A percentile compares a stretch with the other conserved stretches of the same genome.
phyloP scores from a whole-genome alignment of 2,113 vertebrate species.

The Nematolebias whitei region DNA sequence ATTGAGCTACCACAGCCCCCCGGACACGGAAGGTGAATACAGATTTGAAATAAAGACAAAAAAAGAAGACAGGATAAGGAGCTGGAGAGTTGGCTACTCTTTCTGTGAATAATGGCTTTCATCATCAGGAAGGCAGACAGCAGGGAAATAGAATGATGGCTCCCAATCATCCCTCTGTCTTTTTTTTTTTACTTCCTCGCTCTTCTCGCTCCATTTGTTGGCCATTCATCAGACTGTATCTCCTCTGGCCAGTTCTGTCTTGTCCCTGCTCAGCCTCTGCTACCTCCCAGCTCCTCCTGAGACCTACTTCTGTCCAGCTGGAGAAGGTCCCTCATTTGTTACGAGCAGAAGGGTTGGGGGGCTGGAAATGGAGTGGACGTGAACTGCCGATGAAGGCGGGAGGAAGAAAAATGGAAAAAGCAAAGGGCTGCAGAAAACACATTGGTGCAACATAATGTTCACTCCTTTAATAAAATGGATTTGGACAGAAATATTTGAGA shows the following conservation, averaged over 20 bases:
- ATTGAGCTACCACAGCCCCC: no score
- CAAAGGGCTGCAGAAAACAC: background rate
- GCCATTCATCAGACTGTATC: conserved; percentile 68
- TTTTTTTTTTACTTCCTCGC: conserved; percentile 14
- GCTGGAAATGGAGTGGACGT: conserved; percentile 29
- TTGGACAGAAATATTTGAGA: background rate
- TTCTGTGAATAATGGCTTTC: conserved; percentile 71
- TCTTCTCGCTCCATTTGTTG: conserved; percentile 23
- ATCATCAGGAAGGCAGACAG: conserved; percentile 59
- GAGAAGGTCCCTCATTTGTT: conserved; percentile 72
- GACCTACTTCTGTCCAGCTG: conserved; percentile 75
- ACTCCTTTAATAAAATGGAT: background rate
- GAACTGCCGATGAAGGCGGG: conserved; percentile 34
- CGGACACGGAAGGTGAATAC: conserved; percentile 9
- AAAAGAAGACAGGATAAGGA: conserved; percentile 4
- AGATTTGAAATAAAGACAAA: conserved; percentile 15
- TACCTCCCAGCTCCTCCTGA: conserved; percentile 51
- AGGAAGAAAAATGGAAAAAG: conserved; percentile 1
- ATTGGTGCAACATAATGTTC: background rate
- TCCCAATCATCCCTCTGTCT: conserved; percentile 41
- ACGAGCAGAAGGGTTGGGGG: conserved; percentile 29
- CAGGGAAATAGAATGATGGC: conserved; percentile 59
- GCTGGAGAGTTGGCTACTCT: conserved; percentile 15
- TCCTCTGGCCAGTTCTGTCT: conserved; percentile 57
- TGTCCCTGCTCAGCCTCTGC: conserved; percentile 52